Conservation (phyloP, 1,140 invertebrate species). For the Vanessa tameamea region DNA sequence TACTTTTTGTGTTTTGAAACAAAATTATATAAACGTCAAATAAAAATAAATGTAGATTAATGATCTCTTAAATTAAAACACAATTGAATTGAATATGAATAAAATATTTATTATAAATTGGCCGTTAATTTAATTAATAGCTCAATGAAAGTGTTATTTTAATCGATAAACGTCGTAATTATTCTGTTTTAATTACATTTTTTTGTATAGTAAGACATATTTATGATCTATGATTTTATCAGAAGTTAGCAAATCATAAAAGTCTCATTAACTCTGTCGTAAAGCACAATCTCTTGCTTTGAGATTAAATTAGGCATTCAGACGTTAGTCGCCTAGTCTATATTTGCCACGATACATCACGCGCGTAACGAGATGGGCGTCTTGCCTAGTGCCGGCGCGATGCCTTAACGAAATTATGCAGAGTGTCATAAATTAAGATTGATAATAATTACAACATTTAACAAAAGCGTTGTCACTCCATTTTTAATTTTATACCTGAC, state of each 20-base stretch:
- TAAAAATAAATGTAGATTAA: background rate
- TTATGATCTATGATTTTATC: conserved; percentile 3
- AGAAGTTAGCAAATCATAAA: conserved; percentile 4
- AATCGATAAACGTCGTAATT: conserved; percentile 2
- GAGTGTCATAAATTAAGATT: conserved; percentile 15
- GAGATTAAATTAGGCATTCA: conserved; percentile 36
- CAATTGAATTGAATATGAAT: background rate
- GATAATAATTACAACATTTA: background rate
- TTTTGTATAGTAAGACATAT: background rate
- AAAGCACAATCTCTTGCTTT: conserved; percentile 5
- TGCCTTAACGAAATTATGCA: background rate
- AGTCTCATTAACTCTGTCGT: background rate
- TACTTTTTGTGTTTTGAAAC: background rate
- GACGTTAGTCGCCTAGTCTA: conserved; percentile 27
- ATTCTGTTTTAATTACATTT: background rate
- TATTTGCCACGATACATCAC: conserved; percentile 38
- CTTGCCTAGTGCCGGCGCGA: conserved; percentile 2
- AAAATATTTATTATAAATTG: conserved; percentile 1
- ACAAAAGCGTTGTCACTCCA: too few relatives aligned
- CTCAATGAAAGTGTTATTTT: background rate
- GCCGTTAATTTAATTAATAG: conserved; percentile 7
- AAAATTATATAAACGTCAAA: background rate
- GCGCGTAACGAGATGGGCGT: conserved; percentile 46
- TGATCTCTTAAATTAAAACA: background rate
- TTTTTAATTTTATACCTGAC: too few relatives aligned